Conservation (phyloP, 2,888 invertebrate genomes). For the Thalpophila matura region DNA sequence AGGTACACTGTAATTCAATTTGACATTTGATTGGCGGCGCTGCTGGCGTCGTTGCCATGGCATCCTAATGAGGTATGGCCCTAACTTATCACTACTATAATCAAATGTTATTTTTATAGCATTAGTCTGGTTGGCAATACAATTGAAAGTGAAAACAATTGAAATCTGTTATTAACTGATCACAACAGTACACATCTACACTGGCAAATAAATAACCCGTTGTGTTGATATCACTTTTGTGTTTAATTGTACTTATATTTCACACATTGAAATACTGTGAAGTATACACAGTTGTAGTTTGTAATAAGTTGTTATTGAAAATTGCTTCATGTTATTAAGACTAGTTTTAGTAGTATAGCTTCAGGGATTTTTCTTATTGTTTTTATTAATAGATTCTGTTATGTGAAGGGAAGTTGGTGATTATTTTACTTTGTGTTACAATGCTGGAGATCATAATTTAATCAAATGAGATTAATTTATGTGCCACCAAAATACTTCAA, state of each 20-base stretch:
- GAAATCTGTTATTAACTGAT: conserved; percentile 19
- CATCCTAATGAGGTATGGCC: too few species aligned
- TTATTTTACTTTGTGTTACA: conserved; percentile 24
- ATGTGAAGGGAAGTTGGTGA: not conserved
- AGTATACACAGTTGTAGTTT: conserved; percentile 35
- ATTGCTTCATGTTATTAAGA: conserved; percentile 50
- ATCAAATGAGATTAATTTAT: conserved; percentile 18
- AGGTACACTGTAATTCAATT: too few species aligned
- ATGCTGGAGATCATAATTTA: conserved; percentile 32
- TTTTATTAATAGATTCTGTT: conserved; percentile 26
- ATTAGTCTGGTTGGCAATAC: conserved; percentile 34
- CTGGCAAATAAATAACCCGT: conserved; percentile 3
- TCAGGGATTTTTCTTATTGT: conserved; percentile 41
- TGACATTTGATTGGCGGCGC: too few species aligned
- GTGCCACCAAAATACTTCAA: not conserved
- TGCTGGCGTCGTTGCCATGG: too few species aligned
- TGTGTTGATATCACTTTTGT: conserved; percentile 28
- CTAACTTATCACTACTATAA: conserved; percentile 17
- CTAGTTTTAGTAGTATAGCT: conserved; percentile 53
- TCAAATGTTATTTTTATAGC: conserved; percentile 36
- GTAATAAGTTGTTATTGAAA: conserved; percentile 55
- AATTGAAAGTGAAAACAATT: conserved; percentile 32
- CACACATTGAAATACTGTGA: conserved; percentile 27
- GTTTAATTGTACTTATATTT: conserved; percentile 36
- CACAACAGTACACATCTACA: not conserved